phyloP scores from a whole-genome alignment of 2,113 vertebrate species.

The Ciconia stormi region DNA sequence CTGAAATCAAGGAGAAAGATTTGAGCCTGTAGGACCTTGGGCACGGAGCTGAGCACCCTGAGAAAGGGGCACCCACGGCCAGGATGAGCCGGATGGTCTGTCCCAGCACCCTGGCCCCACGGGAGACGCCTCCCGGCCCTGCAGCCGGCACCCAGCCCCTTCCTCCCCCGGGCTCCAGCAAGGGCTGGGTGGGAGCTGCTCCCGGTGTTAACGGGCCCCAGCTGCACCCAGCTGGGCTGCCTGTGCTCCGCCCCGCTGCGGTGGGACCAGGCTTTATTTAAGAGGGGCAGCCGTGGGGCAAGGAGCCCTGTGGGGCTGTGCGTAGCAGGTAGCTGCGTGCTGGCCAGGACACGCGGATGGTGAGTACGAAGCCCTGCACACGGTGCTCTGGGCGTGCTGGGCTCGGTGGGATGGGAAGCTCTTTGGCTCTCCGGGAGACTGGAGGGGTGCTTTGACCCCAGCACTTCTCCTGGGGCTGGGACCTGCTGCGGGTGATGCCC shows the following conservation, averaged over 20 bases:
- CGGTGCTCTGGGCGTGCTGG: neutral
- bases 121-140: neutral
- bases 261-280: neutral
- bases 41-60: neutral
- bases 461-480: neutral
- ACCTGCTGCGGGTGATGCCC: neutral
- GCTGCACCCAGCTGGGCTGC: neutral
- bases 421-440: rapidly evolving
- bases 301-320: rapidly evolving
- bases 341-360: rapidly evolving
- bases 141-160: no score
- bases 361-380: rapidly evolving
- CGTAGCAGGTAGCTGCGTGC: rapidly evolving
- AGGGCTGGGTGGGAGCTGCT: neutral
- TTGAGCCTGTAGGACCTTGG: neutral
- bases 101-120: neutral
- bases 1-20: neutral
- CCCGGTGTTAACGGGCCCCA: neutral
- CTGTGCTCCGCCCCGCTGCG: neutral
- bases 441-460: rapidly evolving
- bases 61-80: no score
- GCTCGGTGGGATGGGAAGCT: rapidly evolving
- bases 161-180: neutral
- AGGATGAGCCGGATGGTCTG: neutral
- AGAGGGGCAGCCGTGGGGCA: rapidly evolving